These are phyloP conservation scores for Chaetodon trifasciatus DNA, from an alignment of 2,797 vertebrate species.

Conservation along the genomic window DNA sequence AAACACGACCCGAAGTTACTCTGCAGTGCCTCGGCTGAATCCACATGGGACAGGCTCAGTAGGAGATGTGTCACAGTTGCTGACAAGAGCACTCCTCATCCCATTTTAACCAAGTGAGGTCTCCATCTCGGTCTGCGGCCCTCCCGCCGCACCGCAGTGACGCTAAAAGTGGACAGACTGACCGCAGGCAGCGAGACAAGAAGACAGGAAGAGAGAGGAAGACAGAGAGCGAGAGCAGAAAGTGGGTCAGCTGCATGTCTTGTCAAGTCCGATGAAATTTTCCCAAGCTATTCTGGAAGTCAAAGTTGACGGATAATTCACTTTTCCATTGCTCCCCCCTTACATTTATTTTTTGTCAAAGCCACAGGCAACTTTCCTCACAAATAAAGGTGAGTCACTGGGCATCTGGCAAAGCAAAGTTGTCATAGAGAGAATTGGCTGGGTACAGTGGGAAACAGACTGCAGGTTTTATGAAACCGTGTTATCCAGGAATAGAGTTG, in stretches of 20 bases:
- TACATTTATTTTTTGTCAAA: constrained; percentile 58
- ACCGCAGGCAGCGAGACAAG: constrained; percentile 56
- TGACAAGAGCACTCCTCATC: constrained; percentile 59
- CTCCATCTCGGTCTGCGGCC: constrained; percentile 32
- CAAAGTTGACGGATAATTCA: constrained; percentile 68
- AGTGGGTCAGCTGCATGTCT: constrained; percentile 76
- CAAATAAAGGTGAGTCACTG: constrained; percentile 68
- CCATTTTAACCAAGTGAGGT: constrained; percentile 42
- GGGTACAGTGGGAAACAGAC: constrained; percentile 31
- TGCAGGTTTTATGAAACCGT: constrained; percentile 54
- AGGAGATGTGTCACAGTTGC: constrained; percentile 65
- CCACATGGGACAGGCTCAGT: constrained; percentile 54
- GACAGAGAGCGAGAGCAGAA: constrained; percentile 46
- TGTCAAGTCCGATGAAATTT: constrained; percentile 69
- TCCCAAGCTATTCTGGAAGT: constrained; percentile 55
- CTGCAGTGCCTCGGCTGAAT: constrained; percentile 37
- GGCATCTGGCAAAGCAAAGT: constrained; percentile 56
- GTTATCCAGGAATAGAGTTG: constrained; percentile 56
- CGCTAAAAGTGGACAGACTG: constrained; percentile 68
- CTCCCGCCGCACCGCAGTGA: constrained; percentile 28
- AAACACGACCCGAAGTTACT: constrained; percentile 56
- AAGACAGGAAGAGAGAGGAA: constrained; percentile 45
- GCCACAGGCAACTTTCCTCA: constrained; percentile 54
- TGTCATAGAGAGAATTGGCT: constrained; percentile 47
- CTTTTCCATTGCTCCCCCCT: constrained; percentile 45